A percentile compares a stretch with the other conserved stretches of the same genome.
Conservation (phyloP, 1,140 invertebrate genomes). For the Ostrea edulis region DNA sequence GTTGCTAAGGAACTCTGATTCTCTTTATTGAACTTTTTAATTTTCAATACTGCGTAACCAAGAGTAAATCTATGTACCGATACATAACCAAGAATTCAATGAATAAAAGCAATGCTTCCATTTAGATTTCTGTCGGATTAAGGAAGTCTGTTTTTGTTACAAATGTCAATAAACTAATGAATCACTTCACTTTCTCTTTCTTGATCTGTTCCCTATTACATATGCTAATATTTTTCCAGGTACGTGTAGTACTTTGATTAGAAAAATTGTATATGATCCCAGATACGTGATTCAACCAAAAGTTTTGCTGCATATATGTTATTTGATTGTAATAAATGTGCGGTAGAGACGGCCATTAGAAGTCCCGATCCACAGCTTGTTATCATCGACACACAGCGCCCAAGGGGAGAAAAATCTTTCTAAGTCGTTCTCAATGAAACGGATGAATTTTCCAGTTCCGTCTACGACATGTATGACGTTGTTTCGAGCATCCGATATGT, state of each 20-base stretch:
- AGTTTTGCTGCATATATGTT: background rate
- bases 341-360: background rate
- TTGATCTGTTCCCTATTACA: no score
- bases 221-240: no score
- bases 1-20: conserved; percentile 69
- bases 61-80: background rate
- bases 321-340: background rate
- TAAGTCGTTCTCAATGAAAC: conserved; percentile 23
- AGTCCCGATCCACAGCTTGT: background rate
- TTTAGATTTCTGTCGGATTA: no score
- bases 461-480: conserved; percentile 7
- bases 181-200: no score
- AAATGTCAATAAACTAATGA: no score
- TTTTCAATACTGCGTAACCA: background rate
- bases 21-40: background rate
- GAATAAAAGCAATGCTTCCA: background rate
- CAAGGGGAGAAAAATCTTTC: conserved; percentile 22
- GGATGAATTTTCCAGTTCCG: background rate
- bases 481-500: conserved; percentile 2
- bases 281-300: no score
- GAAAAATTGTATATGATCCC: no score
- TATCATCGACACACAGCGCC: background rate
- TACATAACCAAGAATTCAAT: background rate
- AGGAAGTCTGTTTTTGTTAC: no score
- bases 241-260: no score